Base-by-base conservation (phyloP, 2,113 vertebrate species). In the Myotis lucifugus region DNA sequence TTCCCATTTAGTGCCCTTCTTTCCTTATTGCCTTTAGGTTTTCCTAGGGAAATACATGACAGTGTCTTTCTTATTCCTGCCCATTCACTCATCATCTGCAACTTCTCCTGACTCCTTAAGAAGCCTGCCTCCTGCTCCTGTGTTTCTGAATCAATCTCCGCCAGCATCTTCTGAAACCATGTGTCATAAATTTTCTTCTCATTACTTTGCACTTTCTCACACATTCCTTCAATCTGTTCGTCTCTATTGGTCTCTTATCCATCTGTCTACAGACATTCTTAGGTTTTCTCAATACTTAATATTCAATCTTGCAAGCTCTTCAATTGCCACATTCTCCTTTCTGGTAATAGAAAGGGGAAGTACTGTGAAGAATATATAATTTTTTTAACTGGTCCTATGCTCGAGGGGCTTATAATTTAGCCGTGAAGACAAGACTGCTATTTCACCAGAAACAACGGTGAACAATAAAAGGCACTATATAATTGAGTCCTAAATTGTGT, bases 231-330 rank as follows among this genome's bases (percentile, higher is more conserved):
- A 81, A 8, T 81, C 87, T 34, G 37, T 81, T 67, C 23, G 1
- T 70, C 64, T 94, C 69, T 84, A n/a, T 50, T 78, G 6, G 21
- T 52, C 52, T 90, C 91, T 85, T 54, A 79, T 12, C 90, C 77
- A 61, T 54, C 90, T 85, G 56, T 76, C 88, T 82, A 59, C 87
- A 95, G 40, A 48, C 50, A 76, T 84, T 81, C 76, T 72, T 87
- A 25, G 66, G 21, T 86, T 91, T 81, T 73, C 74, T 69, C 79
- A 72, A 10, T 32, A 79, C 34, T 92, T 95, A 85, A 72, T 46
- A 90, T 67, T 90, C 94, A 93, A 34, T 78, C 78, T 70, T 34
- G 21, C n/a, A 54, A 83, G 18, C 10, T 27, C 61, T 77, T 81
- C 37, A 52, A 93, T 50, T 52, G 50, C 6, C 29, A 23, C 5